A percentile compares a stretch with the other conserved stretches of the same genome.
Evolutionary conservation across 2,888 invertebrate species (phyloP).

Genomic region (Erebia epiphron): DNA sequence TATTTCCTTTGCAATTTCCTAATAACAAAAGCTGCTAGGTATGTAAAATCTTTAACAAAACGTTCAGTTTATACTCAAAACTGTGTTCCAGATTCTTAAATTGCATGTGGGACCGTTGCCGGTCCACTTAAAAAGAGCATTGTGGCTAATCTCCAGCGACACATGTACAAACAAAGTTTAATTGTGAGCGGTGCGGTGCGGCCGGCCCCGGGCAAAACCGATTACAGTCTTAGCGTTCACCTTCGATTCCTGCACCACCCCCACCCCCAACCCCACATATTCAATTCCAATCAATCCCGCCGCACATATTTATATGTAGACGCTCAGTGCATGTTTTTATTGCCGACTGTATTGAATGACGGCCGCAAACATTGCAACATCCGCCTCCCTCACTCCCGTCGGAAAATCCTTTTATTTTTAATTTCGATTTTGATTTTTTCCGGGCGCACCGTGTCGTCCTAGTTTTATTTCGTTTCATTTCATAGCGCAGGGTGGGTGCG

Average conservation of each 20-base stretch:
- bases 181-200: conserved; percentile 67
- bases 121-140: conserved; percentile 81
- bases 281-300: conserved; percentile 82
- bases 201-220: conserved; percentile 73
- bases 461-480: conserved; percentile 83
- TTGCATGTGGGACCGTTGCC: conserved; percentile 71
- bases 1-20: neutral
- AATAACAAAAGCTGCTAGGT: neutral
- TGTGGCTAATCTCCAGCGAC: conserved; percentile 81
- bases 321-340: conserved; percentile 76
- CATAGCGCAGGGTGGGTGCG: conserved; percentile 81
- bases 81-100: conserved; percentile 73
- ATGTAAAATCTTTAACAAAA: conserved; percentile 10
- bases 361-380: conserved; percentile 78
- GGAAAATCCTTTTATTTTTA: conserved; percentile 79
- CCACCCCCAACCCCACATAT: conserved; percentile 73
- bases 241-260: conserved; percentile 69
- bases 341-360: conserved; percentile 79
- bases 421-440: conserved; percentile 83
- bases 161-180: conserved; percentile 83
- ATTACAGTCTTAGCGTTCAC: conserved; percentile 83
- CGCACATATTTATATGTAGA: conserved; percentile 80
- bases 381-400: conserved; percentile 70
- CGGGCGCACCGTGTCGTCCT: conserved; percentile 72
- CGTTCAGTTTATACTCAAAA: conserved; percentile 57